Percentiles rank a stretch among this genome's conserved stretches.
phyloP scores from a whole-genome alignment of 64 coral and sea anemone genomes.

The Anthopleura sola region DNA sequence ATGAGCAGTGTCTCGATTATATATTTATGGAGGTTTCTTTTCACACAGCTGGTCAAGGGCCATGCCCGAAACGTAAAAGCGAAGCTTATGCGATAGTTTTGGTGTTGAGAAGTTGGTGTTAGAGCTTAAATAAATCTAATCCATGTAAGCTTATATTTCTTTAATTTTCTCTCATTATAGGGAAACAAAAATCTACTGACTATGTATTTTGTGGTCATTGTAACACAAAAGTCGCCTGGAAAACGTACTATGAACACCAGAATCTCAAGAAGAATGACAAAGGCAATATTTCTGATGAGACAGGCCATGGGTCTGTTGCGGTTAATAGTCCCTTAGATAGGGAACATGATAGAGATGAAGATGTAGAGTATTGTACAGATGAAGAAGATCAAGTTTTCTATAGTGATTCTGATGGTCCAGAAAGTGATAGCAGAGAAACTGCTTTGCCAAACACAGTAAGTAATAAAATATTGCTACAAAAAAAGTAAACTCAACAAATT shows the following conservation, averaged over 20 bases:
- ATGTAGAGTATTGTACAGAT: background rate
- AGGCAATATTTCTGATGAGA: background rate
- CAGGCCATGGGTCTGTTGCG: background rate
- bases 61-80: background rate
- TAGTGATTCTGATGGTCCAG: slow-evolving; percentile 7
- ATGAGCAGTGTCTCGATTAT: no score
- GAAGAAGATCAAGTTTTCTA: background rate
- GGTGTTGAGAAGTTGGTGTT: background rate
- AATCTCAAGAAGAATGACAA: background rate
- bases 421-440: background rate
- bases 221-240: background rate
- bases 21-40: no score
- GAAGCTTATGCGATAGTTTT: background rate
- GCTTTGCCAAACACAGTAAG: background rate
- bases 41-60: no score
- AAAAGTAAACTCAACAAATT: no score
- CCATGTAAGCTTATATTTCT: background rate
- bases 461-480: background rate
- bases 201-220: slow-evolving; percentile 14
- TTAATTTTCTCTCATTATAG: background rate
- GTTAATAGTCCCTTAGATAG: no score
- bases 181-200: background rate
- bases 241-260: slow-evolving; percentile 8
- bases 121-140: no score
- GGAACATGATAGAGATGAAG: background rate